These are phyloP conservation scores for Bugula neritina DNA, from an alignment of 2,888 invertebrate species.

Conservation along the genomic window DNA sequence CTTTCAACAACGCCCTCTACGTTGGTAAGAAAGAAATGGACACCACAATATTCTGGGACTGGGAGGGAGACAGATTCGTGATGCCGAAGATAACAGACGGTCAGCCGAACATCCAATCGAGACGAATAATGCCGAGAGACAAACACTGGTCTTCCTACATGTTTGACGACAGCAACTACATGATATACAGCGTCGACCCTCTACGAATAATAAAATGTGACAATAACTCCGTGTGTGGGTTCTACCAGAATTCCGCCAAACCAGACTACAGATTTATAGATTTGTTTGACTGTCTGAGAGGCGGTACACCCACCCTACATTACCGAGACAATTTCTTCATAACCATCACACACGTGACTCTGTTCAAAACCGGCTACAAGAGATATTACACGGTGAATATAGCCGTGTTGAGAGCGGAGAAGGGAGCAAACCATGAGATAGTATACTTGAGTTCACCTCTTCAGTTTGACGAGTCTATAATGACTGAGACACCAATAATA, in stretches of 20 bases:
- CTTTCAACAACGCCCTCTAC: slow-evolving; percentile 14
- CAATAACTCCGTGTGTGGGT: slow-evolving; percentile 13
- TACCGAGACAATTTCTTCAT: slow-evolving; percentile 34
- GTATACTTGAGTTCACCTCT: slow-evolving; percentile 36
- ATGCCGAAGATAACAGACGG: slow-evolving; percentile 36
- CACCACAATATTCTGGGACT: slow-evolving; percentile 26
- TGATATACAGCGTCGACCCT: slow-evolving; percentile 37
- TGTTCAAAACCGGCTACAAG: slow-evolving; percentile 13
- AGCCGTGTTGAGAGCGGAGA: slow-evolving; percentile 32
- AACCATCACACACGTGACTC: slow-evolving; percentile 35
- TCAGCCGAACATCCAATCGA: slow-evolving; percentile 32
- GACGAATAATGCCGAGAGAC: slow-evolving; percentile 36
- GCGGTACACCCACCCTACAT: slow-evolving; percentile 36
- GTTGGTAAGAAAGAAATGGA: slow-evolving; percentile 21
- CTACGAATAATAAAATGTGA: slow-evolving; percentile 34
- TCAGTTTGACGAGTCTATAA: slow-evolving; percentile 33
- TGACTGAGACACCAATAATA: slow-evolving; percentile 34
- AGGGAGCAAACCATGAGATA: slow-evolving; percentile 32
- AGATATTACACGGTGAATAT: slow-evolving; percentile 37
- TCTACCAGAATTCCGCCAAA: slow-evolving; percentile 1
- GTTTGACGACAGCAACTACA: slow-evolving; percentile 32
- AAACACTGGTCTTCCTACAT: slow-evolving; percentile 35
- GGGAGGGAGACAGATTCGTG: slow-evolving; percentile 28
- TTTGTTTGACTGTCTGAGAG: slow-evolving; percentile 32
- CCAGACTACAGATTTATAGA: slow-evolving; percentile 19